Percentiles rank a stretch among this genome's conserved stretches.
Evolutionary conservation across 53 echinoderm and acorn worm genomes (phyloP).

Genomic region (Arbacia lixula): DNA sequence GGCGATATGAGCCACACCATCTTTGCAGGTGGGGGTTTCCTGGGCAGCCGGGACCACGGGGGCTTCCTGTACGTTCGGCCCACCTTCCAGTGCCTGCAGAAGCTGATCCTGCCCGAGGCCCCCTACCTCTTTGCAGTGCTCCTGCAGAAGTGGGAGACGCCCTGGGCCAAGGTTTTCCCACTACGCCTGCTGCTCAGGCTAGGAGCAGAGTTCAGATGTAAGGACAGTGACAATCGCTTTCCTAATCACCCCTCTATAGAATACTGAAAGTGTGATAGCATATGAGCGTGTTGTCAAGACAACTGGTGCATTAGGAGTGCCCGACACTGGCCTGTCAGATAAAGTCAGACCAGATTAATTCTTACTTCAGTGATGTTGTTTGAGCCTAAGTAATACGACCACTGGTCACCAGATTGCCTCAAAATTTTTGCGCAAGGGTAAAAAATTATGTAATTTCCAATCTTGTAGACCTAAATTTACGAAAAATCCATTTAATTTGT

Average conservation of each 20-base stretch:
- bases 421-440: too few relatives aligned
- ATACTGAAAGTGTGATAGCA: too few relatives aligned
- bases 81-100: slow-evolving; percentile 92
- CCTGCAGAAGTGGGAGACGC: slow-evolving; percentile 97
- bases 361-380: too few relatives aligned
- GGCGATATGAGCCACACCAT: slow-evolving; percentile 89
- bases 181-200: slow-evolving; percentile 89
- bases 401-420: too few relatives aligned
- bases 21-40: slow-evolving; percentile 80
- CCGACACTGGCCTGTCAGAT: not conserved
- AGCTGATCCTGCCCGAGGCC: slow-evolving; percentile 88
- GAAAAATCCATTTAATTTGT: too few relatives aligned
- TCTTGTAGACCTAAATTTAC: too few relatives aligned
- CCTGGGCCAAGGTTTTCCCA: slow-evolving; percentile 98
- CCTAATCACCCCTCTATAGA: too few relatives aligned
- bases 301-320: too few relatives aligned
- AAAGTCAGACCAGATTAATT: too few relatives aligned
- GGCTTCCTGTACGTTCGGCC: slow-evolving; percentile 95
- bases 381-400: too few relatives aligned
- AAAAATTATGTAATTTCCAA: too few relatives aligned
- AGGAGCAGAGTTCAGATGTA: slow-evolving; percentile 98
- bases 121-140: slow-evolving; percentile 93
- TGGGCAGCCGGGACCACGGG: slow-evolving; percentile 91
- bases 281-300: too few relatives aligned
- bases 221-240: slow-evolving; percentile 30